These are phyloP conservation scores for Drosophila fungiperda DNA, from an alignment of 2,888 invertebrate genomes.

Conservation along the genomic window DNA sequence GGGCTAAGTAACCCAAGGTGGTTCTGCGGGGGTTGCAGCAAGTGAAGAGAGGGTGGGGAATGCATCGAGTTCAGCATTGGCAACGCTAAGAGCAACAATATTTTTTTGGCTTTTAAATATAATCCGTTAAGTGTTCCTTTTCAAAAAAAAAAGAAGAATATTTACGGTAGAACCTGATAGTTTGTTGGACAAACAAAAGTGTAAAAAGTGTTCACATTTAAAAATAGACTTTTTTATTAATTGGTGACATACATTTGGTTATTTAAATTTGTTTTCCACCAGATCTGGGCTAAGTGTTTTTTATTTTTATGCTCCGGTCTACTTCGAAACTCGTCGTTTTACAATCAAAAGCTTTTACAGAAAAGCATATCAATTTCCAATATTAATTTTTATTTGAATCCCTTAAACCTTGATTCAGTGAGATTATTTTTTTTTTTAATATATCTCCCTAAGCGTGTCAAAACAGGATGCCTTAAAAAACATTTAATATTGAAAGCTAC, in stretches of 20 bases:
- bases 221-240: neutral
- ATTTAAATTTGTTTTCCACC: neutral
- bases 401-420: neutral
- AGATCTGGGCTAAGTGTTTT: neutral
- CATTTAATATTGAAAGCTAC: neutral
- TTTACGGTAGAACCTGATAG: neutral
- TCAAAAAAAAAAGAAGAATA: neutral
- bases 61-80: neutral
- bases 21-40: neutral
- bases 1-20: constrained; percentile 4
- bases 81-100: constrained; percentile 16
- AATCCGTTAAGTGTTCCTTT: constrained; percentile 23
- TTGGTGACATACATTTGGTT: neutral
- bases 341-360: neutral
- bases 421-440: neutral
- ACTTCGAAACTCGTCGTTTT: neutral
- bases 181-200: neutral
- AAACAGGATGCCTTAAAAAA: neutral
- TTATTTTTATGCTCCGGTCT: neutral
- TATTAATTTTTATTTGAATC: neutral
- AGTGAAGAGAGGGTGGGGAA: neutral
- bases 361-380: neutral
- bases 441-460: neutral
- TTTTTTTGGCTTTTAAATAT: constrained; percentile 40
- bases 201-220: neutral